Evolutionary conservation across 2,797 vertebrate genomes (phyloP).

Genomic region (Acanthiza pusilla): DNA sequence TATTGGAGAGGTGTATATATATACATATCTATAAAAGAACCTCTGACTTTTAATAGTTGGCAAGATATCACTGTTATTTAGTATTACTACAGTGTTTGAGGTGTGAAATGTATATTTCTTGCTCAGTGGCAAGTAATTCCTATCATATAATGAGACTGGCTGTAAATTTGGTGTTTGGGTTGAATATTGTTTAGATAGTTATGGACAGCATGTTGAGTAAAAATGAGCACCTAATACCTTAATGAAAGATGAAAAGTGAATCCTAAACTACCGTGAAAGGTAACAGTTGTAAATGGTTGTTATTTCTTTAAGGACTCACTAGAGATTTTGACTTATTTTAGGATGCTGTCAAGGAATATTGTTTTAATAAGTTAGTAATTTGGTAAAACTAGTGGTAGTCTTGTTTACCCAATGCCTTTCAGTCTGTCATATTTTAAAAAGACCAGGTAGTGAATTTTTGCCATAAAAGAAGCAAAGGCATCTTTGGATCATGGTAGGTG

Average conservation of each 20-base stretch:
- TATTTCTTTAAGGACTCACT: neutral
- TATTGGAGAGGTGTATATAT: neutral
- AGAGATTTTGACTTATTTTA: neutral
- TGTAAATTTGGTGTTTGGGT: constrained; percentile 51
- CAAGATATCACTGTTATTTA: constrained; percentile 42
- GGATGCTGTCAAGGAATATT: neutral
- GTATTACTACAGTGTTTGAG: constrained; percentile 53
- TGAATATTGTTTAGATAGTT: constrained; percentile 48
- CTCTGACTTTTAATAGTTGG: constrained; percentile 36
- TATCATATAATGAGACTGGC: constrained; percentile 36
- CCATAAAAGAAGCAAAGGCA: neutral
- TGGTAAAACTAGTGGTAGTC: neutral
- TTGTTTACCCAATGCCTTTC: neutral
- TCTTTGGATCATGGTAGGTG: neutral
- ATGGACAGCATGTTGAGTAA: constrained; percentile 14
- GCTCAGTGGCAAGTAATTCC: constrained; percentile 35
- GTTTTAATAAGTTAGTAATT: neutral
- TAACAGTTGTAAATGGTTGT: neutral
- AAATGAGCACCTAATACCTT: constrained; percentile 27
- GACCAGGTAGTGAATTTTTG: neutral
- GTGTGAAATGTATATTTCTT: constrained; percentile 65
- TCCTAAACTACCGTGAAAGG: neutral
- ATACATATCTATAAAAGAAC: neutral
- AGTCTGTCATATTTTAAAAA: neutral
- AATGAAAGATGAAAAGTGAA: neutral